Conservation (phyloP, 2,113 vertebrate genomes). For the Pluvianellus socialis region DNA sequence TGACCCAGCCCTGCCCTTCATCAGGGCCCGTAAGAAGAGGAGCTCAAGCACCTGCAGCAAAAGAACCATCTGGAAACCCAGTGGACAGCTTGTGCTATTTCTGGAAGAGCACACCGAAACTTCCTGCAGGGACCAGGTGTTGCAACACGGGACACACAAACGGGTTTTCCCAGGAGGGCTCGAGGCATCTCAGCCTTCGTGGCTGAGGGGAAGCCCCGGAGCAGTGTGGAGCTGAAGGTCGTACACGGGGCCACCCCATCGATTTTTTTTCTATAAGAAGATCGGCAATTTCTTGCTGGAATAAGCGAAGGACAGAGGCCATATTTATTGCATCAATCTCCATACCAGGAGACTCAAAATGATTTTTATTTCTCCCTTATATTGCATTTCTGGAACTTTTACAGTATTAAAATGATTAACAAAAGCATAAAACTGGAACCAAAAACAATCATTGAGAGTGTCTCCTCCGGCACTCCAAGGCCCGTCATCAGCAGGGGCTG, state of each 20-base stretch:
- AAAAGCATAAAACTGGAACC: slow-evolving; percentile 57
- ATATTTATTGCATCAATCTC: slow-evolving; percentile 9
- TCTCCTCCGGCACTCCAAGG: neutral
- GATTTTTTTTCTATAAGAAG: too few species aligned
- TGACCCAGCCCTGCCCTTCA: neutral
- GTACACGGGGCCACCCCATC: fast-evolving
- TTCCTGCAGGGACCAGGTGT: neutral
- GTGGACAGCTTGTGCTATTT: fast-evolving
- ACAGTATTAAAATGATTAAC: slow-evolving; percentile 56
- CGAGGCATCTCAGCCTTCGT: neutral
- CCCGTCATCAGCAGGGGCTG: neutral
- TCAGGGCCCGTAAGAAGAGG: fast-evolving
- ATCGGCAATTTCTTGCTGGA: neutral
- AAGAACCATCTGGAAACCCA: neutral
- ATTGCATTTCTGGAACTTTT: neutral
- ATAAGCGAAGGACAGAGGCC: neutral
- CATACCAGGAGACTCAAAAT: neutral
- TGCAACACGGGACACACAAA: fast-evolving
- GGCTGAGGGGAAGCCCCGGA: neutral
- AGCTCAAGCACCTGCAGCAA: neutral
- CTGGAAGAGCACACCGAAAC: neutral
- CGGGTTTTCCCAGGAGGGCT: neutral
- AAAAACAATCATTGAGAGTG: neutral
- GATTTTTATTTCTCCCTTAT: slow-evolving; percentile 54
- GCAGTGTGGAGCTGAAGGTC: neutral